phyloP scores from a whole-genome alignment of 2,888 invertebrate genomes.

The Platycnemis pennipes region DNA sequence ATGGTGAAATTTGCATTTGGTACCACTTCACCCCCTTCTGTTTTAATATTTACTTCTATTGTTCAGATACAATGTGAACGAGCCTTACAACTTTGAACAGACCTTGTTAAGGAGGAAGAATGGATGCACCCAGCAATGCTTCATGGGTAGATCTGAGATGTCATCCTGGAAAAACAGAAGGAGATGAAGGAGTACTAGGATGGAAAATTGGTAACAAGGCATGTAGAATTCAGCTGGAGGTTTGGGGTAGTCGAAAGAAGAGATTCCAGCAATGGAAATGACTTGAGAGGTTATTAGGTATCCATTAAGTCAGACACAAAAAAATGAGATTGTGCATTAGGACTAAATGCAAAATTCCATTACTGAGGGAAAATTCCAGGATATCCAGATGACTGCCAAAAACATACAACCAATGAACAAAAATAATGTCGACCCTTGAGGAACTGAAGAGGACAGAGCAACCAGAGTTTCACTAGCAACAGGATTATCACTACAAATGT shows the following conservation, averaged over 20 bases:
- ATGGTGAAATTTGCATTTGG: background rate
- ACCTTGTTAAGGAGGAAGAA: slow-evolving; percentile 39
- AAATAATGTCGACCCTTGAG: background rate
- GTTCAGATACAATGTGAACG: background rate
- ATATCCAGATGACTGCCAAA: background rate
- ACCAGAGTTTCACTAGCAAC: background rate
- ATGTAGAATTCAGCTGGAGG: background rate
- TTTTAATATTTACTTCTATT: background rate
- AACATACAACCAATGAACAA: background rate
- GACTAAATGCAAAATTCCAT: background rate
- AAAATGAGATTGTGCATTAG: background rate
- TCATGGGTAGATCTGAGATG: slow-evolving; percentile 25
- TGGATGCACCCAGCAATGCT: slow-evolving; percentile 29
- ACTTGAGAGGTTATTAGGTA: background rate
- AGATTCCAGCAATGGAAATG: background rate
- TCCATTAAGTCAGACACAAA: background rate
- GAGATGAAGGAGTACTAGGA: slow-evolving; percentile 32
- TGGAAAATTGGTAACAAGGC: background rate
- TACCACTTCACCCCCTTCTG: background rate
- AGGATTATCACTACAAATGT: too few relatives aligned
- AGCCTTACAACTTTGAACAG: slow-evolving; percentile 22
- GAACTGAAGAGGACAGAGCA: background rate
- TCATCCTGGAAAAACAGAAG: slow-evolving; percentile 36
- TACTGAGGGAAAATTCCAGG: background rate
- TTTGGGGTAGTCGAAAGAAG: background rate